These are phyloP conservation scores for Anguilla anguilla DNA, from an alignment of 2,797 vertebrate genomes.

Conservation along the genomic window DNA sequence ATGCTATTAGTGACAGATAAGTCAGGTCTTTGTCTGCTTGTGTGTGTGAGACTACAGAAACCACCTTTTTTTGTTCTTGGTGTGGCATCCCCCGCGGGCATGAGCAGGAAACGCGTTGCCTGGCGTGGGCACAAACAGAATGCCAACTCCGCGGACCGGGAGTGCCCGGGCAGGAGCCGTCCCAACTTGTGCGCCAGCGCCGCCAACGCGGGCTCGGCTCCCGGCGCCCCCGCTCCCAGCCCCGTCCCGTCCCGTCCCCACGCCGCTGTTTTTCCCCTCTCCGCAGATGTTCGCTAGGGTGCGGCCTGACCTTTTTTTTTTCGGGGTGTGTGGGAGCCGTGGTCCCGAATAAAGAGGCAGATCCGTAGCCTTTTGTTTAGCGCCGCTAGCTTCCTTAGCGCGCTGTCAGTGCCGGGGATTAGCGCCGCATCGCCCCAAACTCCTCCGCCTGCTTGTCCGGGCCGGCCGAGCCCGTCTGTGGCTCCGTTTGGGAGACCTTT, in stretches of 20 bases:
- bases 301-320: not conserved
- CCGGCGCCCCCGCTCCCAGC: not conserved
- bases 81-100: not conserved
- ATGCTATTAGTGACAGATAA: not conserved
- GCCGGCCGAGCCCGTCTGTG: not conserved
- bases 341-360: conserved; percentile 17
- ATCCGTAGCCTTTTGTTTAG: conserved; percentile 3
- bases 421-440: not conserved
- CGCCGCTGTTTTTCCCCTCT: not conserved
- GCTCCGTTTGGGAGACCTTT: not conserved
- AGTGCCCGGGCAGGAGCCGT: not conserved
- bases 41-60: not conserved
- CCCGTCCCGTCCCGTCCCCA: not conserved
- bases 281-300: conserved; percentile 23
- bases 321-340: not conserved
- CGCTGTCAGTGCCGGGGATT: conserved; percentile 7
- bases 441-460: not conserved
- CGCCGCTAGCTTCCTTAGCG: not conserved
- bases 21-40: not conserved
- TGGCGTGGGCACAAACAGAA: not conserved
- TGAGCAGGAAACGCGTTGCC: not conserved
- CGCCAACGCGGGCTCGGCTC: not conserved
- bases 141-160: not conserved
- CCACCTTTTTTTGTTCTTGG: not conserved
- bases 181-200: not conserved